phyloP scores from a whole-genome alignment of 2,888 invertebrate genomes.

The Torymus texanus region DNA sequence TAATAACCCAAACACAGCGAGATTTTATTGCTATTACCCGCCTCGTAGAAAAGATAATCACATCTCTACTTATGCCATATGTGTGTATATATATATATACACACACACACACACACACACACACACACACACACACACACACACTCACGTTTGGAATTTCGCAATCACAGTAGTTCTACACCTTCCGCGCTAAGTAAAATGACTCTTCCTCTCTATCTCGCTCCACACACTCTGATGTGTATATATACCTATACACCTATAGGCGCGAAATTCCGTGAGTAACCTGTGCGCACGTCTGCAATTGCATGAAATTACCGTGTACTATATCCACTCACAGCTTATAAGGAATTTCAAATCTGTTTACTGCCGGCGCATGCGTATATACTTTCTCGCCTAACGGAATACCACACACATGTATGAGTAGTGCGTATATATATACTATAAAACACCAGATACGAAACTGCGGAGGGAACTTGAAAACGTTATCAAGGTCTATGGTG shows the following conservation, averaged over 20 bases:
- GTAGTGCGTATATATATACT: background rate
- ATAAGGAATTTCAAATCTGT: constrained; percentile 52
- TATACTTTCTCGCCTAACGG: constrained; percentile 45
- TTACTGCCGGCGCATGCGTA: constrained; percentile 24
- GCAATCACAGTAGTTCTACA: background rate
- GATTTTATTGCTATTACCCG: background rate
- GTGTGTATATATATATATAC: no score
- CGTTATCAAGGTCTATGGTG: constrained; percentile 33
- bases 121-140: no score
- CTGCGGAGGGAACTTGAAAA: constrained; percentile 41
- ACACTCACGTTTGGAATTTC: background rate
- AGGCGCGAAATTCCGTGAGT: constrained; percentile 5
- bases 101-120: no score
- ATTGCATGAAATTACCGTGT: constrained; percentile 37
- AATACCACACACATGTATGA: constrained; percentile 1
- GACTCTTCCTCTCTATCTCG: constrained; percentile 24
- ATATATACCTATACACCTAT: background rate
- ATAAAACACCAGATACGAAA: constrained; percentile 23
- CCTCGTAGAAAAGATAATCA: background rate
- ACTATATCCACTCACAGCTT: constrained; percentile 15
- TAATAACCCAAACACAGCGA: background rate
- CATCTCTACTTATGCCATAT: background rate
- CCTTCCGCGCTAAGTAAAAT: constrained; percentile 20
- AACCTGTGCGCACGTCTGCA: constrained; percentile 2
- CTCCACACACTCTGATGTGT: background rate